Evolutionary conservation across 2,888 invertebrate species (phyloP).

Genomic region (Leptinotarsa juncta): DNA sequence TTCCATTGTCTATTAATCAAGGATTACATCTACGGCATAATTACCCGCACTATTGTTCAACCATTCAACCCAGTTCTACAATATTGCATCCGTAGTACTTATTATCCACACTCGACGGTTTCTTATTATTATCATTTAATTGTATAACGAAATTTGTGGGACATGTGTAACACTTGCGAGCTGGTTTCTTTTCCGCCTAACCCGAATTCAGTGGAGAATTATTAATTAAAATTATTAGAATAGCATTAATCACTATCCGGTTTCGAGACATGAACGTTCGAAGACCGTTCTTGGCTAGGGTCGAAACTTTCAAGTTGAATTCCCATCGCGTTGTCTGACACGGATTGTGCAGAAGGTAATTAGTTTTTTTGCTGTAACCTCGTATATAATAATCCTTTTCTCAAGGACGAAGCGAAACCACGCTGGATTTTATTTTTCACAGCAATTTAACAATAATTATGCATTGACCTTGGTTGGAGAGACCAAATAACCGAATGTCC

Average conservation of each 20-base stretch:
- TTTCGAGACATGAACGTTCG: not conserved
- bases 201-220: slow-evolving; percentile 29
- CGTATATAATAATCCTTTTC: not conserved
- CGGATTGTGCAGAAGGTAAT: not conserved
- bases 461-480: too few relatives aligned
- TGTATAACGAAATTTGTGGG: slow-evolving; percentile 31
- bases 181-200: slow-evolving; percentile 37
- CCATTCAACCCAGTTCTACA: slow-evolving; percentile 21
- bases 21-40: not conserved
- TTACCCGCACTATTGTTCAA: slow-evolving; percentile 18
- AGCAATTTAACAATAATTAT: not conserved
- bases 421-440: not conserved
- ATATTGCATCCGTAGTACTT: slow-evolving; percentile 13
- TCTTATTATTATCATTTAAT: slow-evolving; percentile 17
- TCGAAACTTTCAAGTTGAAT: slow-evolving; percentile 3
- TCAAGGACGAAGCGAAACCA: not conserved
- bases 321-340: not conserved
- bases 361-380: slow-evolving; percentile 4
- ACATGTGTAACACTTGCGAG: slow-evolving; percentile 28
- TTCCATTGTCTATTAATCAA: slow-evolving; percentile 7
- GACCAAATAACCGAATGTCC: too few relatives aligned
- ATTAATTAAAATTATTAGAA: slow-evolving; percentile 14
- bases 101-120: slow-evolving; percentile 15
- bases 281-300: not conserved
- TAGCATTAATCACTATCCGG: slow-evolving; percentile 4